Evolutionary conservation across 2,888 invertebrate species (phyloP).

Genomic region (Cordilura impudica): DNA sequence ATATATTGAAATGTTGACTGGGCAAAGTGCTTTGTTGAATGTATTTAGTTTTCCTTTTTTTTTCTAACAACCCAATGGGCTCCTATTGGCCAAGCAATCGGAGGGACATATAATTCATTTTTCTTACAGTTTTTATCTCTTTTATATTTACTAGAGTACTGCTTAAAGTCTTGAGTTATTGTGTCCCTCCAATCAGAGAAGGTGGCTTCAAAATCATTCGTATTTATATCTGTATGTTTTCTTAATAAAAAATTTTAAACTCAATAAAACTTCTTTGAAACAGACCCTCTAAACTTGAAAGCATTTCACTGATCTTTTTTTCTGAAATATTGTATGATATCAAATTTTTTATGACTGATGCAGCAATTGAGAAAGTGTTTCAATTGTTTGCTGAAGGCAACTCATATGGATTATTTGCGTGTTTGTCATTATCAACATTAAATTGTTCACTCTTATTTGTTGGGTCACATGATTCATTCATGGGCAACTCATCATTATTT

Average conservation of each 20-base stretch:
- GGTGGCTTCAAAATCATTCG: neutral
- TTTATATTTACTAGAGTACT: slow-evolving; percentile 16
- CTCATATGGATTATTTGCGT: slow-evolving; percentile 4
- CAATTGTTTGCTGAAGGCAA: slow-evolving; percentile 19
- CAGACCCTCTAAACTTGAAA: slow-evolving; percentile 17
- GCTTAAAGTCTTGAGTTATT: neutral
- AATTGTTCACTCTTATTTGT: no score
- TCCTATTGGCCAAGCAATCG: slow-evolving; percentile 20
- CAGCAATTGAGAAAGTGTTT: slow-evolving; percentile 20
- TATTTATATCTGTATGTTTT: slow-evolving; percentile 15
- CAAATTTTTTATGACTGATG: no score
- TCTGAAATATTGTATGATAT: no score
- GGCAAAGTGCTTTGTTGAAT: no score
- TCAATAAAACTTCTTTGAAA: slow-evolving; percentile 14
- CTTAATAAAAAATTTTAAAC: neutral
- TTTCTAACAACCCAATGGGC: slow-evolving; percentile 30
- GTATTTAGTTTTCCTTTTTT: slow-evolving; percentile 1
- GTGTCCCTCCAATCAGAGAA: neutral
- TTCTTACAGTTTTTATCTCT: slow-evolving; percentile 28
- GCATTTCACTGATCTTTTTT: no score
- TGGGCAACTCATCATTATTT: no score
- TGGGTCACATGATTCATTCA: no score
- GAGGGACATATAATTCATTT: slow-evolving; percentile 1
- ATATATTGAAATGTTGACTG: no score
- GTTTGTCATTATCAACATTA: slow-evolving; percentile 9